A percentile compares a stretch with the other conserved stretches of the same genome.
Evolutionary conservation across 2,888 invertebrate species (phyloP).

Genomic region (Hetaerina titia): DNA sequence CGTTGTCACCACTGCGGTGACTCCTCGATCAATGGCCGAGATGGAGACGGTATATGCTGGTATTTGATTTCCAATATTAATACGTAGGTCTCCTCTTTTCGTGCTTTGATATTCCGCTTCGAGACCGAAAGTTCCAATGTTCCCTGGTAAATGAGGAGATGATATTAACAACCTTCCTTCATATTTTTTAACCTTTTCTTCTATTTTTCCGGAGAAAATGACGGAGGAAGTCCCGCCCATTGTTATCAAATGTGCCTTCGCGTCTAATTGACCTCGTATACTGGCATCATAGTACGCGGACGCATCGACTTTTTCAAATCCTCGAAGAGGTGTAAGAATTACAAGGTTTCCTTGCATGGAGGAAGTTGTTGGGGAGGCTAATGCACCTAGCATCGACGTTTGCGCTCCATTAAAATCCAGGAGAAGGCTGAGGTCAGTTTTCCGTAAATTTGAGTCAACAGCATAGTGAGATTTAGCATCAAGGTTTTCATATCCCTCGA

Average conservation of each 20-base stretch:
- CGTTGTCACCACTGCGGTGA: neutral
- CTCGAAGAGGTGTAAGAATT: slow-evolving; percentile 15
- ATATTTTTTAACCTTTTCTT: neutral
- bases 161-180: slow-evolving; percentile 33
- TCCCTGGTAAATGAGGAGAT: slow-evolving; percentile 38
- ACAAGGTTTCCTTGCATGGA: slow-evolving; percentile 22
- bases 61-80: slow-evolving; percentile 44
- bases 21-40: neutral
- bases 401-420: slow-evolving; percentile 13
- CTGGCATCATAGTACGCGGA: slow-evolving; percentile 48
- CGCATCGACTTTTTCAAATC: slow-evolving; percentile 34
- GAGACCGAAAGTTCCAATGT: slow-evolving; percentile 29
- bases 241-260: slow-evolving; percentile 3
- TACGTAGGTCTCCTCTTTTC: slow-evolving; percentile 33
- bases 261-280: slow-evolving; percentile 29
- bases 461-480: neutral
- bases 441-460: neutral
- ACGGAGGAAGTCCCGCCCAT: neutral
- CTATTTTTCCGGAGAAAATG: slow-evolving; percentile 41
- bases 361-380: neutral
- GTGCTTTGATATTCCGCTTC: slow-evolving; percentile 29
- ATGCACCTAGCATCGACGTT: neutral
- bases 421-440: slow-evolving; percentile 3
- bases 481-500: neutral
- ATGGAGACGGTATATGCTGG: slow-evolving; percentile 16